phyloP scores from a whole-genome alignment of 2,888 invertebrate species.

The Clunio marinus region DNA sequence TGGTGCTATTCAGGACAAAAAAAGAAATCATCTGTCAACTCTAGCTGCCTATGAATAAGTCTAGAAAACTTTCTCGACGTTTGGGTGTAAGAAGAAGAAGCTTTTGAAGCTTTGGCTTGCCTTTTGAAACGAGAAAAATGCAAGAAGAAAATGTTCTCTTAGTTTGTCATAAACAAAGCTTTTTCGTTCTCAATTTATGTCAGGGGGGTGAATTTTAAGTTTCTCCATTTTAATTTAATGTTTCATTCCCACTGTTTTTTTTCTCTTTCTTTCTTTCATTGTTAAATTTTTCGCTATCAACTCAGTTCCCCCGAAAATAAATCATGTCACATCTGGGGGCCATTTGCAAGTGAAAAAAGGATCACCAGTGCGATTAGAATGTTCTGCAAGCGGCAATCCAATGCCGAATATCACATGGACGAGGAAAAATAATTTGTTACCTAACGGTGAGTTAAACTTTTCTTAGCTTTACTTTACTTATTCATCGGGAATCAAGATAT shows the following conservation, averaged over 20 bases:
- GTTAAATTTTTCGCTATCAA: conserved; percentile 31
- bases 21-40: conserved; percentile 30
- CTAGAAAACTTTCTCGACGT: background rate
- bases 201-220: conserved; percentile 30
- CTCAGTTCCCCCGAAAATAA: conserved; percentile 55
- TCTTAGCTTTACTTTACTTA: background rate
- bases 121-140: no score
- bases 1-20: background rate
- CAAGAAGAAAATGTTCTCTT: background rate
- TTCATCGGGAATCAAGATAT: background rate
- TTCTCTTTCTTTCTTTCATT: background rate
- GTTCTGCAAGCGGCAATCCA: conserved; percentile 64
- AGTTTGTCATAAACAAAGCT: conserved; percentile 35
- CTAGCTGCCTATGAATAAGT: conserved; percentile 6
- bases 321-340: conserved; percentile 54
- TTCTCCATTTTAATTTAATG: conserved; percentile 29
- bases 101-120: no score
- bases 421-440: conserved; percentile 42
- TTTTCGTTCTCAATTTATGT: conserved; percentile 35
- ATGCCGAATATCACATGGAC: conserved; percentile 67
- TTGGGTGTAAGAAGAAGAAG: background rate
- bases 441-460: conserved; percentile 22
- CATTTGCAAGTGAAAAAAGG: conserved; percentile 59
- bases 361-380: conserved; percentile 63
- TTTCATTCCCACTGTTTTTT: conserved; percentile 1